These are phyloP conservation scores for Arctopsyche grandis DNA, from an alignment of 1,140 invertebrate species.

Conservation along the genomic window DNA sequence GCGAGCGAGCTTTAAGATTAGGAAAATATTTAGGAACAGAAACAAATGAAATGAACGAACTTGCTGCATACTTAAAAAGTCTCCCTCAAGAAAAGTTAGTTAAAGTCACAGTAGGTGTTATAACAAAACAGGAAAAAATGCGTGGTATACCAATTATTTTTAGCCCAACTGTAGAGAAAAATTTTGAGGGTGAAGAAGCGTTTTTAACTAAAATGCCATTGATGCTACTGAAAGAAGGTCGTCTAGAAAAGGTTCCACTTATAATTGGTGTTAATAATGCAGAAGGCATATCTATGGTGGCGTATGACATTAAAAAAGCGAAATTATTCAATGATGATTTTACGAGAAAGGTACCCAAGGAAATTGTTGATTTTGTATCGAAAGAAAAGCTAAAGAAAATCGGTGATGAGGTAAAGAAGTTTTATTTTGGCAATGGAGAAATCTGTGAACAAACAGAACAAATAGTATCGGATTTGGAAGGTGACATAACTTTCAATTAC, in stretches of 20 bases:
- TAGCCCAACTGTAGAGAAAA: constrained; percentile 63
- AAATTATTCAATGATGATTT: constrained; percentile 58
- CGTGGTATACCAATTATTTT: constrained; percentile 63
- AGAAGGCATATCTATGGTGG: constrained; percentile 67
- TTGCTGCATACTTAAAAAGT: constrained; percentile 63
- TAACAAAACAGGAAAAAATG: constrained; percentile 58
- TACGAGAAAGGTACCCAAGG: constrained; percentile 59
- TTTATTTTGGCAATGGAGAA: constrained; percentile 63
- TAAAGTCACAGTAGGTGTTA: constrained; percentile 56
- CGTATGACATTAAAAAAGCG: constrained; percentile 56
- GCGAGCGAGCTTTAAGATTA: constrained; percentile 59
- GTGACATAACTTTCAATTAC: constrained; percentile 62
- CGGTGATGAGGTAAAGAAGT: constrained; percentile 61
- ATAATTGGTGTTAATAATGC: constrained; percentile 69
- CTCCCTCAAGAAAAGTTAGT: constrained; percentile 60
- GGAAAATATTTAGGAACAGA: constrained; percentile 63
- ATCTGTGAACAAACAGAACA: constrained; percentile 54
- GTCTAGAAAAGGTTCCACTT: constrained; percentile 68
- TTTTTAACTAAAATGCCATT: constrained; percentile 62
- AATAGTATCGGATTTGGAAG: constrained; percentile 57
- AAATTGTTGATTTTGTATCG: constrained; percentile 55
- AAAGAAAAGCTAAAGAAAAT: constrained; percentile 58
- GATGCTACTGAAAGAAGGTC: constrained; percentile 58
- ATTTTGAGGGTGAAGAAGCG: constrained; percentile 57
- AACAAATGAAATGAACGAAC: constrained; percentile 59